These are phyloP conservation scores for Craseonycteris thonglongyai DNA, from an alignment of 2,113 vertebrate genomes.

Conservation along the genomic window DNA sequence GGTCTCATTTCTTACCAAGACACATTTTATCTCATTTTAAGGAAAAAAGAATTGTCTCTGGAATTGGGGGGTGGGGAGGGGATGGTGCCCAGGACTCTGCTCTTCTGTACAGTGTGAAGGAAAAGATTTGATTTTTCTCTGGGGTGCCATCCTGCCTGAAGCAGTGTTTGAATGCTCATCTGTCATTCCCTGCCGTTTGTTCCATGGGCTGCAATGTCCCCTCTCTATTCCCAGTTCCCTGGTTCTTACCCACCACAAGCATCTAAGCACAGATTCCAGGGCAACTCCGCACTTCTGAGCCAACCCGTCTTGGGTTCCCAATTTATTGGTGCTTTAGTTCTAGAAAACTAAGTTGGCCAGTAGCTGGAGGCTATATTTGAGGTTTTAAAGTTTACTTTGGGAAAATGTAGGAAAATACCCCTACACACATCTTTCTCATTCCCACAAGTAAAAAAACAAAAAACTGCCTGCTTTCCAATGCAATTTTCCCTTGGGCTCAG, in stretches of 20 bases:
- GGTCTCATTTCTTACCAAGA: not conserved
- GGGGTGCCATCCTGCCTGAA: not conserved
- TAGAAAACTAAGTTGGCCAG: not conserved
- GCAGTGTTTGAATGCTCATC: too few species aligned
- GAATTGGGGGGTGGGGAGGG: not conserved
- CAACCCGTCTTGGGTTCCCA: not conserved
- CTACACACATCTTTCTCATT: not conserved
- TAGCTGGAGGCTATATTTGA: not conserved
- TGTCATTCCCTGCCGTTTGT: fast-evolving
- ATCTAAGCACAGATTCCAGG: not conserved
- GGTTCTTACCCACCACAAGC: not conserved
- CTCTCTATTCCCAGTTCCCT: fast-evolving
- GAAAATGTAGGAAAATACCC: not conserved
- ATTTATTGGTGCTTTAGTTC: not conserved
- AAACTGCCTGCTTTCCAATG: not conserved
- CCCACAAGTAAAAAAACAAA: not conserved
- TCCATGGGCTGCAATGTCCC: not conserved
- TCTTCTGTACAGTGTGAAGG: not conserved
- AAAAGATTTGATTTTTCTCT: not conserved
- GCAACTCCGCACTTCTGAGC: not conserved
- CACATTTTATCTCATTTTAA: not conserved
- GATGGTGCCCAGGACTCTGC: not conserved
- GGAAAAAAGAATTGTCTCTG: not conserved
- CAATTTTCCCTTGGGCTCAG: not conserved
- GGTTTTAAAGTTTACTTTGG: conserved; percentile 9